Conservation (phyloP, 1,140 invertebrate species). For the Caenorhabditis tropicalis region DNA sequence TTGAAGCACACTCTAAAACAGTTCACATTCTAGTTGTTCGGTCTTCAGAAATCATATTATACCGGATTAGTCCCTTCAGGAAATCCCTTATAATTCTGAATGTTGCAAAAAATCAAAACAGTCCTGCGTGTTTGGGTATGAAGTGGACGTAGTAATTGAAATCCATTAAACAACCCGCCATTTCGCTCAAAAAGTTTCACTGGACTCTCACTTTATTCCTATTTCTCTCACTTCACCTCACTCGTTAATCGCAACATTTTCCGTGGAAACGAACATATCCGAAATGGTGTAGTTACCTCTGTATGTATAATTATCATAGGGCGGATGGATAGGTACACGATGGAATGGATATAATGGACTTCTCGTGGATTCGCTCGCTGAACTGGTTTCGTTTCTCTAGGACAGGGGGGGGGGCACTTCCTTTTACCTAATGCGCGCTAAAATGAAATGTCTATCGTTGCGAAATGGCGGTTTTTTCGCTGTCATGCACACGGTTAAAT, state of each 20-base stretch:
- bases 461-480: constrained; percentile 43
- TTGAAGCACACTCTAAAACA: too few species aligned
- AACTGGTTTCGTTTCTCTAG: constrained; percentile 36
- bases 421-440: neutral
- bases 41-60: too few species aligned
- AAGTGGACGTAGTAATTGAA: constrained; percentile 44
- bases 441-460: constrained; percentile 31
- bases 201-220: neutral
- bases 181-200: neutral
- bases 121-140: constrained; percentile 28
- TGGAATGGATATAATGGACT: constrained; percentile 19
- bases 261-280: constrained; percentile 31
- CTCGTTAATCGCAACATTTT: constrained; percentile 39
- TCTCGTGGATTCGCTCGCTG: constrained; percentile 18
- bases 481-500: constrained; percentile 1
- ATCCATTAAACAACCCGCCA: constrained; percentile 39
- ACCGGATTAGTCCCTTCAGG: too few species aligned
- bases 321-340: neutral
- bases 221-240: constrained; percentile 41
- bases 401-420: too few species aligned
- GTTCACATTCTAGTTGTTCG: too few species aligned
- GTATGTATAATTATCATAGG: constrained; percentile 8
- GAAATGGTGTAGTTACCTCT: constrained; percentile 36
- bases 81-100: neutral
- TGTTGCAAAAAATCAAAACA: neutral